Base-by-base conservation (phyloP, 2,888 invertebrate species). In the Xylota segnis region DNA sequence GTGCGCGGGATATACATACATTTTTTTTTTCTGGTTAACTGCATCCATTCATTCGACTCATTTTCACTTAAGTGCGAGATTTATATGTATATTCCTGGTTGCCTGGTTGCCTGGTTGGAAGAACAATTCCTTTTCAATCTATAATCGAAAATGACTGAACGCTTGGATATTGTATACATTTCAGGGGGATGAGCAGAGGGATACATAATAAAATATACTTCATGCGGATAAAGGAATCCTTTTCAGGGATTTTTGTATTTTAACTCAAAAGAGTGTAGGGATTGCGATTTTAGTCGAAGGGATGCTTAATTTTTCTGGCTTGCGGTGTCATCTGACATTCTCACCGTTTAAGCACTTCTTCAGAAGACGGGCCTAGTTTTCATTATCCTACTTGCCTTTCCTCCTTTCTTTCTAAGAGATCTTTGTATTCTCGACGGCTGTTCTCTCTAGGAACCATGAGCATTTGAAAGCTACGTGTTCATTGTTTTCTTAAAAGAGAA, bases 11-110 rank as follows among this genome's bases (percentile, higher is more conserved):
- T 16, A 12, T 12, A n/a, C n/a, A n/a, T n/a, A n/a, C 27, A 5
- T 37, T 40, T 47, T 16, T 50, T 56, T 52, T 54, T 54, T 66
- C 63, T 72, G 61, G 29, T 45, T 82, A 29, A 82, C 71, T 72
- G 68, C 47, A 77, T 68, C 52, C 56, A 72, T 68, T 86, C 63
- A 86, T 29, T 50, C 52, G 76, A 56, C 43, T 72, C 43, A 79
- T 63, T 76, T 81, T 59, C 66, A 71, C 75, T 81, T 76, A 59
- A 40, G 40, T 79, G 56, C 32, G 68, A 70, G 58, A 65, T 75
- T 79, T 75, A 81, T 76, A 18, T 40, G n/a, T n/a, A 54, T 45
- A n/a, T n/a, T n/a, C n/a, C n/a, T n/a, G n/a, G n/a, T n/a, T n/a
- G n/a, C n/a, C n/a, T n/a, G n/a, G n/a, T n/a, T n/a, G 34, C 32